Evolutionary conservation across 2,113 vertebrate species (phyloP), one percentile per base, ranked within the genome.

Genomic region (Oreochromis niloticus): DNA sequence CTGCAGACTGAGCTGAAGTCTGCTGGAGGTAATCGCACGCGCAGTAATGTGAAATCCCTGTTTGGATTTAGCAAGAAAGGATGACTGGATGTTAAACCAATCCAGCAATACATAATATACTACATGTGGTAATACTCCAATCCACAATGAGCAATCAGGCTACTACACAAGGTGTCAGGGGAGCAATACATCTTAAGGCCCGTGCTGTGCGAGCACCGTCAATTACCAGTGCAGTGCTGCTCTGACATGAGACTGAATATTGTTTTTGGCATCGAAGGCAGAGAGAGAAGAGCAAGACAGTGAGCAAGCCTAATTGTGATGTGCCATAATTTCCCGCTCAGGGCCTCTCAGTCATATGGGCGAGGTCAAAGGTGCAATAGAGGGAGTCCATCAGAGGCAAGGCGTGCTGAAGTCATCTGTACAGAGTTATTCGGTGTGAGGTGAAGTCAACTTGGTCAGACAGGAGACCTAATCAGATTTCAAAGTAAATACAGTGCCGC

Each of bases 401-500:
- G 85, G 91, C 75, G 46, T 91, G 84, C 86, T 93, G 59, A 91
- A 95, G 91, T 95, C 90, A 95, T 95, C 92, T 88, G 87, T 85
- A 89, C 83, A 66, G 85, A 95, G 91, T 90, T 91, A 91, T 94
- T 95, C 55, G 81, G 9, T 80, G 85, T 85, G 88, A 93, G 87
- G 86, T 91, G 92, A 96, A 95, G 93, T 91, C 88, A 95, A 92
- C 93, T 93, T 93, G 83, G 80, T 86, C 84, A 86, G 92, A 94
- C 93, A 89, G 82, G 87, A 91, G 82, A 90, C 91, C 78, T 95
- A 93, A 95, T 96, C 93, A 93, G 88, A 88, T 96, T 95, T 95
- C 92, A 96, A 96, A 95, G 94, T 93, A 96, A 96, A 95, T 92
- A 95, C 80, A 66, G 85, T 43, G 81, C 91, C 68, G 84, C 84